phyloP scores from a whole-genome alignment of 2,888 invertebrate genomes.

The Microchrysa polita region DNA sequence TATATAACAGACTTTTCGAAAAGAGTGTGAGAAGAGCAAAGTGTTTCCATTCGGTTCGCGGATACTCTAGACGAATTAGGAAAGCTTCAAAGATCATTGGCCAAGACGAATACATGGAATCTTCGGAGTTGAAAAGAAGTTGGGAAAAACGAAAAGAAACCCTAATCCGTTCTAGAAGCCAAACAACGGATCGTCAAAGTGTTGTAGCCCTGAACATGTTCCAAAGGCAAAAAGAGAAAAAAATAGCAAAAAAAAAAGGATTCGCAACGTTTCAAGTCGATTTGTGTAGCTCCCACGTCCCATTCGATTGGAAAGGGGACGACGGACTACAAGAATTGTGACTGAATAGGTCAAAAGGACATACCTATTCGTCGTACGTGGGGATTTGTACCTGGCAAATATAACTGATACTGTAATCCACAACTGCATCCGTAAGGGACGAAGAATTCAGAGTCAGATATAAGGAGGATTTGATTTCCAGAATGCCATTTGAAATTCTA shows the following conservation, averaged over 20 bases:
- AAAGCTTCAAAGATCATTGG: neutral
- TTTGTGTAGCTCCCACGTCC: neutral
- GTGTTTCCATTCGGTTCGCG: too few relatives aligned
- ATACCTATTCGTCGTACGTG: neutral
- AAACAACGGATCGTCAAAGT: constrained; percentile 21
- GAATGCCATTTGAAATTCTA: too few relatives aligned
- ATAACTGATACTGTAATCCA: too few relatives aligned
- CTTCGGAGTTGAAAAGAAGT: constrained; percentile 21
- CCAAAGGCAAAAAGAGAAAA: neutral
- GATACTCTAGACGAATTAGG: too few relatives aligned
- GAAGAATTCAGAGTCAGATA: too few relatives aligned
- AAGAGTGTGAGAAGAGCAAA: too few relatives aligned
- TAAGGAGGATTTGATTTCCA: too few relatives aligned
- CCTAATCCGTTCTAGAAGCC: constrained; percentile 41
- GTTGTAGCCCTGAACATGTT: neutral
- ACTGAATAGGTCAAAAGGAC: constrained; percentile 6
- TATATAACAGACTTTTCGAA: too few relatives aligned
- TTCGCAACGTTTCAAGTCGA: neutral
- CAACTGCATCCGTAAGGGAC: too few relatives aligned
- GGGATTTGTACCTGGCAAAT: neutral
- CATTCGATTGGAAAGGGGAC: neutral
- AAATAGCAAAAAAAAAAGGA: neutral
- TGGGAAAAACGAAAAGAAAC: constrained; percentile 6
- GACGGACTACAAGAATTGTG: neutral
- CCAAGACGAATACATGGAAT: constrained; percentile 19